phyloP scores from a whole-genome alignment of 2,888 invertebrate genomes.

The Latrodectus elegans region DNA sequence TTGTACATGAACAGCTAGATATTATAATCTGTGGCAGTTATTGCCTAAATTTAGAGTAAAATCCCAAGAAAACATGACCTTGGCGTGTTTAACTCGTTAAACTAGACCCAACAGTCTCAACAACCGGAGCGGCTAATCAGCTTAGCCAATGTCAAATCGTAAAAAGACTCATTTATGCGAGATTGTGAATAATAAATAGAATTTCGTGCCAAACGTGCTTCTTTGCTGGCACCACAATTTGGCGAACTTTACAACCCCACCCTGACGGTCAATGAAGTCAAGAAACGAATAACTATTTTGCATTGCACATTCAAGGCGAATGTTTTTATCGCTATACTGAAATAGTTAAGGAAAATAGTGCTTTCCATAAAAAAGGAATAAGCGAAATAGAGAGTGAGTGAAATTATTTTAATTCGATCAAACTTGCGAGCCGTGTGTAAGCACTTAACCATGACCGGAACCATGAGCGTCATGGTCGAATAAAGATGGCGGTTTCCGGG shows the following conservation, averaged over 20 bases:
- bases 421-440: conserved; percentile 42
- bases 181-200: conserved; percentile 39
- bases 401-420: conserved; percentile 34
- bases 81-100: conserved; percentile 37
- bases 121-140: neutral
- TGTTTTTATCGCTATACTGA: conserved; percentile 24
- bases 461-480: conserved; percentile 32
- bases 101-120: conserved; percentile 36
- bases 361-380: neutral
- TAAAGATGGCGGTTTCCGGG: conserved; percentile 54
- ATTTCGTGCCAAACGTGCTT: conserved; percentile 6
- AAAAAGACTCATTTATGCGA: conserved; percentile 4
- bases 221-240: conserved; percentile 2
- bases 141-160: neutral
- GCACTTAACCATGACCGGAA: conserved; percentile 56
- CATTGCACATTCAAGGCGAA: conserved; percentile 15
- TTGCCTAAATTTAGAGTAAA: neutral
- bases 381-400: neutral
- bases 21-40: neutral
- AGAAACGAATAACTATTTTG: conserved; percentile 4
- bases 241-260: conserved; percentile 1
- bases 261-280: conserved; percentile 14
- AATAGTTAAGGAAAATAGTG: neutral
- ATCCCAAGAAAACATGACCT: conserved; percentile 27
- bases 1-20: neutral